Evolutionary conservation across 2,113 vertebrate genomes (phyloP).

Genomic region (Madoqua kirkii): DNA sequence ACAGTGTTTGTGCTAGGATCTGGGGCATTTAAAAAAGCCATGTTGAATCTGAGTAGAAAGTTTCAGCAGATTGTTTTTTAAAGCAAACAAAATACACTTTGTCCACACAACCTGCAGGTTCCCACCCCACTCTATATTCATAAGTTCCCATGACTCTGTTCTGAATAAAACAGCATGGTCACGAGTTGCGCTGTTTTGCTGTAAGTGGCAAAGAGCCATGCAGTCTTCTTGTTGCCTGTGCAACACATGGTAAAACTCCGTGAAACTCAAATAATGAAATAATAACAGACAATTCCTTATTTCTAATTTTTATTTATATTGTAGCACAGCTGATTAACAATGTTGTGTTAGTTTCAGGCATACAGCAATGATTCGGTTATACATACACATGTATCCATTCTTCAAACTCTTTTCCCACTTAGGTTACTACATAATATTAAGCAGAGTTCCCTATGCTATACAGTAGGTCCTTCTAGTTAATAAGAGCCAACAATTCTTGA

Average conservation of each 20-base stretch:
- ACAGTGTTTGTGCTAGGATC: not conserved
- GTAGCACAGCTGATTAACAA: not conserved
- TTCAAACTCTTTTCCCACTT: not conserved
- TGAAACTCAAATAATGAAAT: not conserved
- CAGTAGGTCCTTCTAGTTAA: not conserved
- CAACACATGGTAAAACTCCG: not conserved
- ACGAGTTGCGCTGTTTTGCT: not conserved
- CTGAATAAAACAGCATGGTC: conserved; percentile 19
- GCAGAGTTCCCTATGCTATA: not conserved
- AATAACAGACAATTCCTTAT: not conserved
- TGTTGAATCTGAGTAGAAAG: not conserved
- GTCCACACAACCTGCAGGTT: not conserved
- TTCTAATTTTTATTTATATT: not conserved
- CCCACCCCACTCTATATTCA: not conserved
- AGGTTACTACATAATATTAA: not conserved
- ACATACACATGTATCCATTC: not conserved
- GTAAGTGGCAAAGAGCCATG: not conserved
- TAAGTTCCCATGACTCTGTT: conserved; percentile 32
- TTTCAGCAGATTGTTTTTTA: conserved; percentile 2
- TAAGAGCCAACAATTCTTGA: not conserved
- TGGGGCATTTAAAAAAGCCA: not conserved
- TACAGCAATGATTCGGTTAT: not conserved
- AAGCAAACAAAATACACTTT: conserved; percentile 39
- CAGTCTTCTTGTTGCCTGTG: not conserved
- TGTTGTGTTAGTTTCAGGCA: not conserved